These are phyloP conservation scores for Ylistrum balloti DNA, from an alignment of 1,140 invertebrate genomes.

Conservation along the genomic window DNA sequence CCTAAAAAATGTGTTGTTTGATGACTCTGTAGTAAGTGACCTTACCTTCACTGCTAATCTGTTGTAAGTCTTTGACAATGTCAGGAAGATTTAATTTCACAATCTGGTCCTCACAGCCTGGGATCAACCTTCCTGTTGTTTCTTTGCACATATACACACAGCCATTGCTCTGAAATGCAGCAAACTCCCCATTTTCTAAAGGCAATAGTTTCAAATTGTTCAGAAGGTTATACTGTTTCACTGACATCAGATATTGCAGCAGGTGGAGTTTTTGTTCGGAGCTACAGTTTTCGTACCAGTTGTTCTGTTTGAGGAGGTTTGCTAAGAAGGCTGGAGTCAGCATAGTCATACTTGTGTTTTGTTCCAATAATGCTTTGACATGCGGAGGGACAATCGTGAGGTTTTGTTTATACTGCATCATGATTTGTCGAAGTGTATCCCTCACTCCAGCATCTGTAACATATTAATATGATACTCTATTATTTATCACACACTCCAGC, in stretches of 20 bases:
- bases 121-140: background rate
- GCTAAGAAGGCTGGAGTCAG: background rate
- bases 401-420: slow-evolving; percentile 27
- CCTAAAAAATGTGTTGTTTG: no score
- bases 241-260: background rate
- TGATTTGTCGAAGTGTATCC: background rate
- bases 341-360: background rate
- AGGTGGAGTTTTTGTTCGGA: background rate
- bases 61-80: background rate
- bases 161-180: background rate
- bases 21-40: no score
- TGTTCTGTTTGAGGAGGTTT: background rate
- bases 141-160: background rate
- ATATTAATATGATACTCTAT: no score
- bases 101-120: background rate
- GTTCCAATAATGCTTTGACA: background rate
- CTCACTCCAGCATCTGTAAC: background rate
- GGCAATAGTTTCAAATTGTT: background rate
- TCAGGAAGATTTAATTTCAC: background rate
- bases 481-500: no score
- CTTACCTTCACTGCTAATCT: background rate
- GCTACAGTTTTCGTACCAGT: background rate
- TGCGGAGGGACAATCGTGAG: background rate
- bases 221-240: background rate
- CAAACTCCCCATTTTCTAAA: background rate